Conservation (phyloP, 2,888 invertebrate genomes). For the Hyposoter didymator region DNA sequence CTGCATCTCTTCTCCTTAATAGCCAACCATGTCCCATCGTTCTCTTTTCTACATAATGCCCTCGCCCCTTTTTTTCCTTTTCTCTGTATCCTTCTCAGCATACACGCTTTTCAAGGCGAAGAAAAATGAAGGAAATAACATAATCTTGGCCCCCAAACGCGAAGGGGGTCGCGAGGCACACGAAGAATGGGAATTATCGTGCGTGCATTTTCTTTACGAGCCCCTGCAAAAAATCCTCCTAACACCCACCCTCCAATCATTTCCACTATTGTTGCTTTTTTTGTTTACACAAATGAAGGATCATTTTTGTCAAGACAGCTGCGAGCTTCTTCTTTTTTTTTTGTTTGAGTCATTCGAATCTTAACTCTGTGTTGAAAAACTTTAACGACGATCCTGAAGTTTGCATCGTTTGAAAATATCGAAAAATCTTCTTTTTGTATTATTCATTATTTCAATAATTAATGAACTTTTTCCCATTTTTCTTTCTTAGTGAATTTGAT, state of each 20-base stretch:
- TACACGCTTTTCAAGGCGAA: neutral
- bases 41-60: conserved; percentile 8
- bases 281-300: neutral
- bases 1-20: conserved; percentile 22
- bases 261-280: neutral
- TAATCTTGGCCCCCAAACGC: neutral
- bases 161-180: neutral
- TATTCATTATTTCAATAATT: no score
- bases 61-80: neutral
- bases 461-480: no score
- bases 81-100: neutral
- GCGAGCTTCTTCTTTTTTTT: neutral
- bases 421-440: no score
- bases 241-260: conserved; percentile 13
- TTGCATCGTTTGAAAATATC: no score
- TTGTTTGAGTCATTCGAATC: neutral
- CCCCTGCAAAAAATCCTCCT: neutral
- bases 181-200: neutral
- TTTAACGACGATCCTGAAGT: no score
- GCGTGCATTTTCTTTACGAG: neutral
- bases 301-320: conserved; percentile 42
- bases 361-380: neutral
- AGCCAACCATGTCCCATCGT: conserved; percentile 9
- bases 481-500: no score
- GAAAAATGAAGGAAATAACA: conserved; percentile 17